phyloP scores from a whole-genome alignment of 2,113 vertebrate species.

The Laterallus jamaicensis region DNA sequence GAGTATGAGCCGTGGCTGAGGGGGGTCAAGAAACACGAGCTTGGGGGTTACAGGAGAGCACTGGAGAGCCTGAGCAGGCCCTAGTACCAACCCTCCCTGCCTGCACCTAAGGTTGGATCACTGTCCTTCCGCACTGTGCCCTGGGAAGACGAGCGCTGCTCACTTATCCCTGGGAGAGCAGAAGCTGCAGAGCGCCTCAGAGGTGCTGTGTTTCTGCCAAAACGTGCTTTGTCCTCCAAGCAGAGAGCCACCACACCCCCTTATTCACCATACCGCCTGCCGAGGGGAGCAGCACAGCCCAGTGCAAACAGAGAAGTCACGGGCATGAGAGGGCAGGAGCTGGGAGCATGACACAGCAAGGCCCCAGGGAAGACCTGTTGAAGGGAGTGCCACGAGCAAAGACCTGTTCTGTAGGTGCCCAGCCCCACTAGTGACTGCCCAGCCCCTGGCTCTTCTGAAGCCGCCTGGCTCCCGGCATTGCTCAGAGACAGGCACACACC shows the following conservation, averaged over 20 bases:
- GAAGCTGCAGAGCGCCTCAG: background rate
- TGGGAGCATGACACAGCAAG: background rate
- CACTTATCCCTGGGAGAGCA: background rate
- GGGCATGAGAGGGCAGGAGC: background rate
- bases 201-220: background rate
- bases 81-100: background rate
- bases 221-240: background rate
- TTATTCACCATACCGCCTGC: accelerated
- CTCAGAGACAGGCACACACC: background rate
- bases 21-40: background rate
- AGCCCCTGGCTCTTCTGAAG: background rate
- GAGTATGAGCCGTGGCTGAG: background rate
- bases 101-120: background rate
- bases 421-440: background rate
- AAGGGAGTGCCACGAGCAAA: background rate
- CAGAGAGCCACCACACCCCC: background rate
- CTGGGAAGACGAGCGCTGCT: background rate
- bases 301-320: background rate
- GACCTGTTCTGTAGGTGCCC: background rate
- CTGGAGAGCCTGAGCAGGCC: background rate
- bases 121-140: background rate
- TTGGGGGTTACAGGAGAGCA: too few relatives aligned
- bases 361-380: background rate
- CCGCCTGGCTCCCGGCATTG: background rate
- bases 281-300: background rate